phyloP scores from a whole-genome alignment of 2,113 vertebrate genomes.

The Caracal caracal region DNA sequence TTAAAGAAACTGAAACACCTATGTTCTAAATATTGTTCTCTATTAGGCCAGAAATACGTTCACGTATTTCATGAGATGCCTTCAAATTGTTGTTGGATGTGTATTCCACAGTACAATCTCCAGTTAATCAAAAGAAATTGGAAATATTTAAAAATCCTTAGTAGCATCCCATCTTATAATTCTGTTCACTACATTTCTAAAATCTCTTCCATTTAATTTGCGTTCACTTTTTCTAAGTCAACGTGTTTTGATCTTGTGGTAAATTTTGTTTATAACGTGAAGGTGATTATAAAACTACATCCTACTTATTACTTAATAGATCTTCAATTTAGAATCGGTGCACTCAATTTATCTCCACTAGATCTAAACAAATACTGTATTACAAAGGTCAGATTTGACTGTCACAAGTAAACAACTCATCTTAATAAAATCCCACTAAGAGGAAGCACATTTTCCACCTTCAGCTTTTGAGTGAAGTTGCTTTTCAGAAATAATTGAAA shows the following conservation, averaged over 20 bases:
- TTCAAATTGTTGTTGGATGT: neutral
- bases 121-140: conserved; percentile 13
- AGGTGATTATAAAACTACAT: conserved; percentile 54
- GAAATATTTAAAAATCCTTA: conserved; percentile 27
- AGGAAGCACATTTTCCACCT: neutral
- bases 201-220: conserved; percentile 61
- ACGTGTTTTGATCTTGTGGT: conserved; percentile 63
- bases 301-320: conserved; percentile 68
- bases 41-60: neutral
- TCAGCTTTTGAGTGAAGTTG: neutral
- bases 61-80: neutral
- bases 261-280: conserved; percentile 64
- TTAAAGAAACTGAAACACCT: neutral
- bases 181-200: conserved; percentile 53
- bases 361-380: conserved; percentile 61
- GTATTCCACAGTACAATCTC: neutral
- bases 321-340: conserved; percentile 68
- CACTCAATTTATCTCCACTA: conserved; percentile 54
- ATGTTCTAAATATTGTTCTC: neutral
- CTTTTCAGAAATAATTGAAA: conserved; percentile 38
- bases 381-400: conserved; percentile 58
- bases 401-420: conserved; percentile 46
- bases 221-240: conserved; percentile 57
- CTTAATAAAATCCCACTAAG: neutral
- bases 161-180: neutral